Evolutionary conservation across 2,113 vertebrate genomes (phyloP).

Genomic region (Neolamprologus devosi): DNA sequence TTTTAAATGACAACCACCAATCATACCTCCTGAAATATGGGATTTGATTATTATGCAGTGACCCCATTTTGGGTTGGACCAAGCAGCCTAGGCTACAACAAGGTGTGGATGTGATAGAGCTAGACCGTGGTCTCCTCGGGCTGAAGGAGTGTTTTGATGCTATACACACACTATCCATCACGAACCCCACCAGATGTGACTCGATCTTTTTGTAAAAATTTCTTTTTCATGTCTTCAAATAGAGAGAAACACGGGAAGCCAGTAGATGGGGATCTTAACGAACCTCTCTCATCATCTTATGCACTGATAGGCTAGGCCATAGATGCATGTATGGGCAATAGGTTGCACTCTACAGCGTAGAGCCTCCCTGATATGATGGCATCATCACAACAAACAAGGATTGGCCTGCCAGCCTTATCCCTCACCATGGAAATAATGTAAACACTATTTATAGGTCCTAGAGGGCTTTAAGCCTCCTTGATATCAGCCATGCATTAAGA

Average conservation of each 20-base stretch:
- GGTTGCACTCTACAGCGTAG: background rate
- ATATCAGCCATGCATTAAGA: background rate
- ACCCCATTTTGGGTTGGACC: constrained; percentile 27
- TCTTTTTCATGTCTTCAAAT: background rate
- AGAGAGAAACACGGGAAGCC: background rate
- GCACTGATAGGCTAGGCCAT: constrained; percentile 15
- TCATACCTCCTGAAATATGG: background rate
- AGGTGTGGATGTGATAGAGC: constrained; percentile 12
- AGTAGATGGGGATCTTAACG: background rate
- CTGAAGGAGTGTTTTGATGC: background rate
- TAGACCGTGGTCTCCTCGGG: background rate
- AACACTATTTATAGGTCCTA: background rate
- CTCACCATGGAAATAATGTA: constrained; percentile 8
- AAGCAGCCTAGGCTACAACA: background rate
- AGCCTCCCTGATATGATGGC: constrained; percentile 39
- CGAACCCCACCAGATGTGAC: background rate
- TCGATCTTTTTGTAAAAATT: rapidly evolving
- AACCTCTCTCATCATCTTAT: background rate
- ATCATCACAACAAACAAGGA: constrained; percentile 45
- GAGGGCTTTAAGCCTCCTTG: background rate
- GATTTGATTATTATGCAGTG: background rate
- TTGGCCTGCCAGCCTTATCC: background rate
- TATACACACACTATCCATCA: background rate
- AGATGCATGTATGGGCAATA: constrained; percentile 5
- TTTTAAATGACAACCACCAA: constrained; percentile 19